Base-by-base conservation (phyloP, 2,888 invertebrate species). In the Tipula lateralis region DNA sequence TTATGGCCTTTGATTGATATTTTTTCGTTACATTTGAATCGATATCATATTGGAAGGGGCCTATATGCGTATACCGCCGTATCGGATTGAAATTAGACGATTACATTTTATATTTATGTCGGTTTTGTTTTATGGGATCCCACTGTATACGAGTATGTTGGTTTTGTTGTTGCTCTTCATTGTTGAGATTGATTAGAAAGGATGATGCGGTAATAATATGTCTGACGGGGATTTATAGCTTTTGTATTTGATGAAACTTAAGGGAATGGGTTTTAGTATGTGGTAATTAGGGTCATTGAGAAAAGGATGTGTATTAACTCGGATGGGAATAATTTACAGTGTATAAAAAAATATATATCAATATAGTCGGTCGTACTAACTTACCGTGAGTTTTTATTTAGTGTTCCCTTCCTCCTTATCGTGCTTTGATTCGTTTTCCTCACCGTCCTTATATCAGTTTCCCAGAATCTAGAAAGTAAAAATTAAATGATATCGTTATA, bases 401-500 rank as follows among this genome's bases (percentile, higher is more conserved):
- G 24, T 6, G 24, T 24, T 2, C 66, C 66, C 9, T 24, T 66
- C 6, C 88, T 87, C 7, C 90, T 88, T 85, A 90, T 88, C 90
- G 91, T 92, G 2, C 93, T 93, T 84, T 91, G 91, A 88, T 95
- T 95, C 24, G 92, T 92, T 87, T 94, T 93, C 30, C 96, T 91
- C 0, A 93, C 95, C n/a, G 94, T 92, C 85, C 93, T 93, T 84
- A 96, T 93, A 89, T 96, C 96, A 86, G 94, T 93, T 88, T 95
- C 94, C 95, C 96, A 96, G 89, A 95, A 95, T 44, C 90, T 90
- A 86, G n/a, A 86, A 82, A 29, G 29, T 0, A 82, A 82, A 82
- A 16, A 29, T 13, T 4, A 16, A 30, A 30, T 13, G 16, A 6
- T 81, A 29, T 29, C 12, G 29, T 81, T 29, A 29, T 66, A 66